A percentile compares a stretch with the other conserved stretches of the same genome.
Evolutionary conservation across 2,888 invertebrate species (phyloP).

Genomic region (Tachystola acroxantha): DNA sequence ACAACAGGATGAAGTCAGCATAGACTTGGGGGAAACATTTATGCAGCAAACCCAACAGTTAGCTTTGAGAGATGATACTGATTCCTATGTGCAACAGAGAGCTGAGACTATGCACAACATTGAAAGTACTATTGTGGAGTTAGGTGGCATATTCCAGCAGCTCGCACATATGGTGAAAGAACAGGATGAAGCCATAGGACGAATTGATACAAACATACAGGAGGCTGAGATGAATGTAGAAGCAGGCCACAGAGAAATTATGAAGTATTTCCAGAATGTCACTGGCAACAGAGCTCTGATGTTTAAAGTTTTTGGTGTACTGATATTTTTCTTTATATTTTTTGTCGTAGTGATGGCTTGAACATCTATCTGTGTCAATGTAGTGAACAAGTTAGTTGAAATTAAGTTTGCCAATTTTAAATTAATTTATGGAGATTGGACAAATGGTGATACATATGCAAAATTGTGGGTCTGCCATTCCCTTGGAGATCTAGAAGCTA

Average conservation of each 20-base stretch:
- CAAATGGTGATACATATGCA: too few relatives aligned
- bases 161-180: conserved; percentile 98
- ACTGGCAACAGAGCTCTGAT: conserved; percentile 98
- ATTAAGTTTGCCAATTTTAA: too few relatives aligned
- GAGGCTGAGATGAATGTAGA: conserved; percentile 98
- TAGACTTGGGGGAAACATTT: conserved; percentile 86
- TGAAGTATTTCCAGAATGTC: conserved; percentile 98
- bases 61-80: conserved; percentile 90
- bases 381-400: conserved; percentile 1
- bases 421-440: too few relatives aligned
- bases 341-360: conserved; percentile 97
- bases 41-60: conserved; percentile 80
- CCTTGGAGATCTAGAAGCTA: too few relatives aligned
- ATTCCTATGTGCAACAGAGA: conserved; percentile 93
- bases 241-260: conserved; percentile 97
- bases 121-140: conserved; percentile 98
- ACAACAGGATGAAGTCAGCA: conserved; percentile 87
- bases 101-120: conserved; percentile 99
- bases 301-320: conserved; percentile 99
- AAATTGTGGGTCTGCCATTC: too few relatives aligned
- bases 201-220: conserved; percentile 98
- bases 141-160: conserved; percentile 99
- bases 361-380: too few relatives aligned
- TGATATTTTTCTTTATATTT: conserved; percentile 99
- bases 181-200: conserved; percentile 98